Conservation (phyloP, 2,888 invertebrate species). For the Plebejus anna region DNA sequence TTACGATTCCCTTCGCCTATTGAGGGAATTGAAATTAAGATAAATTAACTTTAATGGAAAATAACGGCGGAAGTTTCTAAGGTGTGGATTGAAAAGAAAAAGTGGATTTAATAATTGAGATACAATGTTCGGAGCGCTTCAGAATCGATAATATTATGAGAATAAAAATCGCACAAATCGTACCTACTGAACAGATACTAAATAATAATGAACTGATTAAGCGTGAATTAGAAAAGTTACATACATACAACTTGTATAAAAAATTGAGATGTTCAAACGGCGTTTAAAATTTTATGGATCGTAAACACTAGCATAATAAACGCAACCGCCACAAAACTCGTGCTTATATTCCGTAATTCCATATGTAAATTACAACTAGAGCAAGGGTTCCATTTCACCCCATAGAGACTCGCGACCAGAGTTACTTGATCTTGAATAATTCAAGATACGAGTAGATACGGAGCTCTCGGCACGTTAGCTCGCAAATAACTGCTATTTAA, state of each 20-base stretch:
- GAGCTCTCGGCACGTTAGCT: constrained; percentile 43
- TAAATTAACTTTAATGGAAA: constrained; percentile 58
- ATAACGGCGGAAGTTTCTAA: constrained; percentile 43
- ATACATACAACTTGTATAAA: background rate
- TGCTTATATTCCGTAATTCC: constrained; percentile 62
- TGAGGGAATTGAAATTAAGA: constrained; percentile 57
- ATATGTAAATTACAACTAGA: constrained; percentile 76
- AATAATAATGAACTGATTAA: background rate
- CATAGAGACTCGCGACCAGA: constrained; percentile 55
- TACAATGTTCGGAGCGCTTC: background rate
- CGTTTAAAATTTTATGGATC: constrained; percentile 32
- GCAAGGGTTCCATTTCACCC: constrained; percentile 67
- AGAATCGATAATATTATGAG: background rate
- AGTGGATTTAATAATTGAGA: background rate
- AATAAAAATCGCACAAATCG: no score
- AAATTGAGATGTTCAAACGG: constrained; percentile 18
- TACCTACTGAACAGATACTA: background rate
- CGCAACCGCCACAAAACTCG: constrained; percentile 59
- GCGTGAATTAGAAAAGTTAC: background rate
- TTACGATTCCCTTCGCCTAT: constrained; percentile 62
- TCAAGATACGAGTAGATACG: constrained; percentile 36
- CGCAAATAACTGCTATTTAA: constrained; percentile 48
- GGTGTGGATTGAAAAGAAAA: constrained; percentile 18
- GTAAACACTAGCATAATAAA: constrained; percentile 33
- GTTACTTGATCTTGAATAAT: constrained; percentile 42